Evolutionary conservation across 1,140 invertebrate genomes (phyloP), one percentile per base, ranked within the genome.

Genomic region (Amphibalanus amphitrite): DNA sequence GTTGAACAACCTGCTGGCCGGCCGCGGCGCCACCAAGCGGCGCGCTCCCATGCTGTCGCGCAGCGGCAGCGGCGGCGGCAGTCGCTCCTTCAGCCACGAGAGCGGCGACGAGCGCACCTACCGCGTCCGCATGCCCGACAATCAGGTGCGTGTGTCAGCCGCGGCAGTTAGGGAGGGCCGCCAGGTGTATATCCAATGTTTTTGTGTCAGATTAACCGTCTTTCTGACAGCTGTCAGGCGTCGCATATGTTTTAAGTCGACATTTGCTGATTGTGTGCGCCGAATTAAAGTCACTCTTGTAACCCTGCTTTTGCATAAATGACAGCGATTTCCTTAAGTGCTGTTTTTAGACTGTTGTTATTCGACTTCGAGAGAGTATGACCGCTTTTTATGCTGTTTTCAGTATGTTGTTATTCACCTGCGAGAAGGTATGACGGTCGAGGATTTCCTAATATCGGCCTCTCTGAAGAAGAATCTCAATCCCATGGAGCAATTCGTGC

Each of bases 401-500:
- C 81, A 89, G 87, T 78, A 87, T 72, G 90, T 90, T 69, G 89
- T 88, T 65, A 90, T 94, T 75, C 88, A 89, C 79, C 83, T 95
- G 76, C 86, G 91, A 78, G 90, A 94, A 76, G 86, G 87, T 68
- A 96, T 96, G 90, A 91, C 91, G 38, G 93, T 97, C 20, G 93
- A 96, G 79, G 94, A 97, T 82, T 92, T 97, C 79, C 83, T 98
- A 70, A 92, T 92, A 40, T 88, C 87, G 75, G 93, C 92, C 30
- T 97, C 93, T 82, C 89, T 87, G 68, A 87, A 93, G 74, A 91
- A 94, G 79, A 90, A 88, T 77, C 86, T 97, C 59, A 93, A 92
- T 81, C 88, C 93, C 25, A 90, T 92, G 82, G 95, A 97, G 80
- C 93, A 97, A 81, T 98, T 97, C 82, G 91, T 98, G 25, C 84